These are phyloP conservation scores for Agonopterix heracliana DNA, from an alignment of 2,888 invertebrate species.

Conservation along the genomic window DNA sequence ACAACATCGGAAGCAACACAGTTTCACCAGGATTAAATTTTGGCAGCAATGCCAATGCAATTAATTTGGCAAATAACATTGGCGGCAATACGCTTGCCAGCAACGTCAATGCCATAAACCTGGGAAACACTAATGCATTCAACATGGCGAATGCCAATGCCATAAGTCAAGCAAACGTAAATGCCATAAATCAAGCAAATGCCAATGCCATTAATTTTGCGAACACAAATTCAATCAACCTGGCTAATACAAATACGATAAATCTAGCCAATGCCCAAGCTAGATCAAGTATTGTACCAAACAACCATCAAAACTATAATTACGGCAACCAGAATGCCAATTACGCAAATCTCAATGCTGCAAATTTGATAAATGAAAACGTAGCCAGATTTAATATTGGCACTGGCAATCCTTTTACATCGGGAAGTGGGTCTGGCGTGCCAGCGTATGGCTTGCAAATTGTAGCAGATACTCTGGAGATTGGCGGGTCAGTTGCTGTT, in stretches of 20 bases:
- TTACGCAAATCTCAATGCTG: not conserved
- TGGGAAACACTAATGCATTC: not conserved
- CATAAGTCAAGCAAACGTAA: not conserved
- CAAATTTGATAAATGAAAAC: not conserved
- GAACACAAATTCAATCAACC: not conserved
- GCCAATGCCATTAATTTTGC: not conserved
- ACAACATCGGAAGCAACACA: not conserved
- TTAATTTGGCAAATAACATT: not conserved
- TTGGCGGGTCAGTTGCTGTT: conserved; percentile 42
- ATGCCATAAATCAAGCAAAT: not conserved
- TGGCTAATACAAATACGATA: not conserved
- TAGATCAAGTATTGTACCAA: no score
- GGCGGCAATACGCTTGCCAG: not conserved
- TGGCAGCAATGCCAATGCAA: not conserved
- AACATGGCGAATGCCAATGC: not conserved
- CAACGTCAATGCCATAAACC: not conserved
- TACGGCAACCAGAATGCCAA: no score
- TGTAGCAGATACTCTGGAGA: conserved; percentile 41
- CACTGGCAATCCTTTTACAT: conserved; percentile 21
- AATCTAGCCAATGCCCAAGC: not conserved
- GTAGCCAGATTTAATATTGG: conserved; percentile 19
- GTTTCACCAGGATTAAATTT: not conserved
- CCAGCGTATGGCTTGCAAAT: conserved; percentile 38
- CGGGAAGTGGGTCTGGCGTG: conserved; percentile 23
- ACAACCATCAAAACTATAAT: no score